Percentiles rank a stretch among this genome's conserved stretches.
These are phyloP conservation scores for Turritopsis rubra DNA, from an alignment of 30 jellyfish, hydroid and myxozoan species.

Conservation along the genomic window DNA sequence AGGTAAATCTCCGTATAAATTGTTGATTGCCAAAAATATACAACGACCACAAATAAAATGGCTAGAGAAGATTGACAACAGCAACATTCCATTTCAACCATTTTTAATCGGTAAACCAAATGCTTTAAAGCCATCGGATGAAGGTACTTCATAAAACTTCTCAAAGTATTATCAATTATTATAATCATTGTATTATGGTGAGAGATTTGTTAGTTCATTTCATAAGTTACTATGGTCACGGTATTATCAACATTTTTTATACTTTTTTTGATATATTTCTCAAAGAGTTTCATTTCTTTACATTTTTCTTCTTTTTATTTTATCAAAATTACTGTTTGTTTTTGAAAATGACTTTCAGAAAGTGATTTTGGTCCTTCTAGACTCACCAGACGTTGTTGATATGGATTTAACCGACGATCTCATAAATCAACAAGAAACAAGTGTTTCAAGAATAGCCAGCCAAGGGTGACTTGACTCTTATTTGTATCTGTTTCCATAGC, in stretches of 20 bases:
- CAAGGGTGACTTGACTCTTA: background rate
- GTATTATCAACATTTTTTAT: too few species aligned
- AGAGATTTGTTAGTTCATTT: too few species aligned
- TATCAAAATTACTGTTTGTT: too few species aligned
- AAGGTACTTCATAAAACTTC: background rate
- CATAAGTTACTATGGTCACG: too few species aligned
- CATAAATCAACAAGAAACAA: background rate
- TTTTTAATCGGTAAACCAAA: conserved; percentile 55
- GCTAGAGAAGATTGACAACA: conserved; percentile 69
- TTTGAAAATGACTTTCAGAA: too few species aligned
- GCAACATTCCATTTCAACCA: conserved; percentile 80
- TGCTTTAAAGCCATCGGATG: conserved; percentile 45
- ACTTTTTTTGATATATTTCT: too few species aligned
- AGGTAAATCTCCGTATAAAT: conserved; percentile 42
- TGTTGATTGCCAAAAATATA: conserved; percentile 75
- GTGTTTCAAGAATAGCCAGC: background rate
- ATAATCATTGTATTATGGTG: background rate
- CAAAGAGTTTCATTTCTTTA: too few species aligned
- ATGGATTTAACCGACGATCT: background rate
- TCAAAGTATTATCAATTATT: background rate
- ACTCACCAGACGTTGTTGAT: background rate
- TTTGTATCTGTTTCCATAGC: too few species aligned
- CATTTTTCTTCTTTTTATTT: too few species aligned
- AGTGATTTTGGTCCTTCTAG: too few species aligned
- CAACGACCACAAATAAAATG: conserved; percentile 91